These are phyloP conservation scores for Laticauda colubrina DNA, from an alignment of 2,113 vertebrate genomes.

Conservation along the genomic window DNA sequence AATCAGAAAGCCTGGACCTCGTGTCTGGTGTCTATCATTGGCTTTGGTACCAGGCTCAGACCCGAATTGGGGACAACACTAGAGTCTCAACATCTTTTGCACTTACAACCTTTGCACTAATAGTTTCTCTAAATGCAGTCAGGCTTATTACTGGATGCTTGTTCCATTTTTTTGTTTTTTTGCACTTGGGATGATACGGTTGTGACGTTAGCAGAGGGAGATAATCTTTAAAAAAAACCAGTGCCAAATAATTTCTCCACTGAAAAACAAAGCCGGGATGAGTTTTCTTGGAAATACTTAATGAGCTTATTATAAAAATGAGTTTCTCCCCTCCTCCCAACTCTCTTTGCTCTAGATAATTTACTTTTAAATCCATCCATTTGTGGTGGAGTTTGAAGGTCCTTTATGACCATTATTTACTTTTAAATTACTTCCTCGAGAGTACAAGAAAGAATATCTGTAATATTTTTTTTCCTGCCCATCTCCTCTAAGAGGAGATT, in stretches of 20 bases:
- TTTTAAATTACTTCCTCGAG: background rate
- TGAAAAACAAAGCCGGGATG: background rate
- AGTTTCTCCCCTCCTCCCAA: background rate
- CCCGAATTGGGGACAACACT: too few relatives aligned
- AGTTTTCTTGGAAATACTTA: background rate
- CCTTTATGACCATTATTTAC: background rate
- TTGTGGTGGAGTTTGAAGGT: background rate
- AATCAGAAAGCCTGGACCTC: too few relatives aligned
- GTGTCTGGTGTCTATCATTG: too few relatives aligned
- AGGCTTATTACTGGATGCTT: background rate
- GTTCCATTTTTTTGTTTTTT: too few relatives aligned
- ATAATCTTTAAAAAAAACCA: background rate
- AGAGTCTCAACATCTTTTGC: background rate
- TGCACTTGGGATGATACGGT: background rate
- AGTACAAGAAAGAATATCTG: background rate
- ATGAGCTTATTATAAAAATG: background rate
- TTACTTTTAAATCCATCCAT: background rate
- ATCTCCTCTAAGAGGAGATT: background rate
- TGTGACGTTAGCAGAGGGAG: too few relatives aligned
- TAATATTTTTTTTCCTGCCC: background rate
- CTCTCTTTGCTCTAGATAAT: background rate
- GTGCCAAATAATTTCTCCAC: background rate
- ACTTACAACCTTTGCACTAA: constrained; percentile 16
- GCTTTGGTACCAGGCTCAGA: too few relatives aligned
- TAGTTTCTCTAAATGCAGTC: background rate